A percentile compares a stretch with the other conserved stretches of the same genome.
These are phyloP conservation scores for Amorpha juglandis DNA, from an alignment of 2,888 invertebrate genomes.

Conservation along the genomic window DNA sequence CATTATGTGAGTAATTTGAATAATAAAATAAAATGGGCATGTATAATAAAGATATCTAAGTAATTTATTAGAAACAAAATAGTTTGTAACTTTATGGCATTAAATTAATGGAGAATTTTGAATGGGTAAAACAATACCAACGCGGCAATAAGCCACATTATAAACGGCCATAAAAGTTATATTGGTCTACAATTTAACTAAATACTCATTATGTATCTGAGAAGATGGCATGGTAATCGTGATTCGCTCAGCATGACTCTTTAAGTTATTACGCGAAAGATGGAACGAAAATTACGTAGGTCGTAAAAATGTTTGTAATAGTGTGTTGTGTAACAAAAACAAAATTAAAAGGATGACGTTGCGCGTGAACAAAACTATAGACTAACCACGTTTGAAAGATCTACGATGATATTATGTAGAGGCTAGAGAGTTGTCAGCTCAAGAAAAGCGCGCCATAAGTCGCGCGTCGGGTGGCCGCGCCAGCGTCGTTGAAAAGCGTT, in stretches of 20 bases:
- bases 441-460: conserved; percentile 60
- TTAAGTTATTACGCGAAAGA: conserved; percentile 69
- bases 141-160: conserved; percentile 51
- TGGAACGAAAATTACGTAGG: conserved; percentile 65
- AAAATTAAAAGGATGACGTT: conserved; percentile 56
- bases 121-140: conserved; percentile 49
- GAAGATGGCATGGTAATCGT: conserved; percentile 66
- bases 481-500: conserved; percentile 65
- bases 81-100: conserved; percentile 46
- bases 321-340: conserved; percentile 48
- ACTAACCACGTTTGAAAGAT: conserved; percentile 16
- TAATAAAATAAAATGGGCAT: conserved; percentile 46
- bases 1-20: conserved; percentile 31
- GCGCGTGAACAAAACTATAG: conserved; percentile 36
- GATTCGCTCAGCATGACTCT: conserved; percentile 72
- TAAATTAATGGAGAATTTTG: conserved; percentile 36
- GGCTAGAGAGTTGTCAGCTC: conserved; percentile 58
- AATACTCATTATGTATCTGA: conserved; percentile 57
- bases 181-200: conserved; percentile 55
- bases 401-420: conserved; percentile 42
- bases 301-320: conserved; percentile 38
- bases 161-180: conserved; percentile 53
- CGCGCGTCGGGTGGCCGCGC: conserved; percentile 72
- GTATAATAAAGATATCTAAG: conserved; percentile 31
- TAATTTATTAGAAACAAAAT: conserved; percentile 46